Percentiles rank a stretch among this genome's conserved stretches.
Evolutionary conservation across 2,113 vertebrate species (phyloP).

Genomic region (Perca schrenkii): DNA sequence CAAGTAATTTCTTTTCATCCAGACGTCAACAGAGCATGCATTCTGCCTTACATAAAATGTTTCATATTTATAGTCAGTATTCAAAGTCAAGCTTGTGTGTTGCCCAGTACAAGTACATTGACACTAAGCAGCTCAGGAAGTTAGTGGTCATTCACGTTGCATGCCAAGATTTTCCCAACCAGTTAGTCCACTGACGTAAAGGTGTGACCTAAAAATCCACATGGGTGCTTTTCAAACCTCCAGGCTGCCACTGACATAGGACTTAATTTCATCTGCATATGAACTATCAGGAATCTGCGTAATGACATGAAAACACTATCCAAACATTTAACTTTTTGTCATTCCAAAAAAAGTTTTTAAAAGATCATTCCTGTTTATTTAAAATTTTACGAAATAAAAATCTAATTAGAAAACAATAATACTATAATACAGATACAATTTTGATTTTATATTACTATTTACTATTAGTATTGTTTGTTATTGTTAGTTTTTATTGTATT

Average conservation of each 20-base stretch:
- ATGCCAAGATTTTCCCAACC: slow-evolving; percentile 2
- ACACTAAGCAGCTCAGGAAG: slow-evolving; percentile 17
- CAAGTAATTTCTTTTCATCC: slow-evolving; percentile 24
- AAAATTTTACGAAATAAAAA: neutral
- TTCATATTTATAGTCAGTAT: slow-evolving; percentile 12
- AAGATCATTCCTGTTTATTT: neutral
- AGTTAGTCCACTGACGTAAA: neutral
- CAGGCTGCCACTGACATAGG: neutral
- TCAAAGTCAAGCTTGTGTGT: slow-evolving; percentile 10
- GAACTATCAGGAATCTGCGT: neutral
- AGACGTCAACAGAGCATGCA: slow-evolving; percentile 13
- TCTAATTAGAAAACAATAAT: neutral
- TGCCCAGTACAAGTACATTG: neutral
- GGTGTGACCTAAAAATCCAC: slow-evolving; percentile 10
- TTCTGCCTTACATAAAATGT: neutral
- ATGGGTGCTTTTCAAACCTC: neutral
- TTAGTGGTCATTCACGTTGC: slow-evolving; percentile 10
- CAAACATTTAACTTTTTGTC: neutral
- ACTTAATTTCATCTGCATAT: neutral
- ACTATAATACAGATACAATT: neutral
- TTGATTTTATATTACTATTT: neutral
- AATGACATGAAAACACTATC: neutral
- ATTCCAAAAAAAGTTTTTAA: neutral
- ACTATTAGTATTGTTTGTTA: too few relatives aligned
- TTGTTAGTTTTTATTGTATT: too few relatives aligned